Evolutionary conservation across 2,888 invertebrate genomes (phyloP), one percentile per base, ranked within the genome.

Genomic region (Meiosimyza platycephala): DNA sequence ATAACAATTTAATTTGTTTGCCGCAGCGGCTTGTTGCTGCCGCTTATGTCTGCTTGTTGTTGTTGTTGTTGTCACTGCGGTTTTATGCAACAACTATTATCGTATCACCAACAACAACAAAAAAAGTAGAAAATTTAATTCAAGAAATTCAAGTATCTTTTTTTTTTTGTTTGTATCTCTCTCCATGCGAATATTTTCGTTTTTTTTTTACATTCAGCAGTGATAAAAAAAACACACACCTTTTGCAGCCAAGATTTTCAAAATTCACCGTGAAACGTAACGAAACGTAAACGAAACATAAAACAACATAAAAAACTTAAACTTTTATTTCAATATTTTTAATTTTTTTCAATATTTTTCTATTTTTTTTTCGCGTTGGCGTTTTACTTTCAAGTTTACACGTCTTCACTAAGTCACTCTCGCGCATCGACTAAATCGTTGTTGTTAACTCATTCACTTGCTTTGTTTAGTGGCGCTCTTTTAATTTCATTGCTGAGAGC

Each of bases 381-480:
- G 22, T 18, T 28, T 63, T 9, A 22, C 48, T 50, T 13, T 47
- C 65, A 63, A 65, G 16, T 22, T 11, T 57, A 40, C 52, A 70
- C 55, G 72, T 67, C 74, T 64, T 22, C 15, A 71, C 72, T 54
- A 63, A 71, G 50, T 68, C 70, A 72, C 72, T 72, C 67, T 75
- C 74, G 72, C 71, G 59, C 55, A 47, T 72, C 57, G 72, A 75
- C 74, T 75, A 67, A 70, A 51, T 70, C 18, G 62, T 59, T 18
- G 50, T 50, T 47, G 47, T 55, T 18, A 18, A 47, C 28, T 40
- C 71, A 70, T 50, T 70, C 52, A 16, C n/a, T 55, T 13, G 47
- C 57, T 47, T 48, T 2, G 57, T 28, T 40, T n/a, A 48, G 57
- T 67, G 55, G 55, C 65, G 50, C 50, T 65, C 22, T 40, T 7